Base-by-base conservation (phyloP, 2,888 invertebrate genomes). In the Leucophenga montana region DNA sequence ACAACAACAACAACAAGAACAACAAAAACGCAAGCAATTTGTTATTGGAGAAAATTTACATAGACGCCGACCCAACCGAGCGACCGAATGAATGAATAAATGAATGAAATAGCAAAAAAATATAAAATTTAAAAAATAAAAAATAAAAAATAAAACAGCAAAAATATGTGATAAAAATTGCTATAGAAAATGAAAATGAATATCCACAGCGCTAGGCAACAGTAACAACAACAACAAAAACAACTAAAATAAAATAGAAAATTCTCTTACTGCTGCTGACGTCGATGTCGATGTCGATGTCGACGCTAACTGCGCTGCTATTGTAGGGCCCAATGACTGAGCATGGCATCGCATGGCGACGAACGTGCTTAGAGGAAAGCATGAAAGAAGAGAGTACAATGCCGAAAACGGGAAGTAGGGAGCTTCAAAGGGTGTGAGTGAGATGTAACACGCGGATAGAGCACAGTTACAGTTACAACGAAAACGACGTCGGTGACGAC, bases 321-420 rank as follows among this genome's bases (percentile, higher is more conserved):
- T 57, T 62, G 71, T 68, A 53, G 50, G 59, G 53, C 62, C 31
- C 16, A 39, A 39, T 8, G 9, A 39, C 22, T 22, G 56, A 14
- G 56, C 56, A 59, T 27, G 57, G n/a, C 31, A 74, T n/a, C 75
- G 74, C 75, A 70, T 78, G 79, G 78, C 82, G 84, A 80, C 85
- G 82, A 84, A 82, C 80, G 84, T 82, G 82, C 82, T 79, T 83
- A 83, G 84, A 68, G 69, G 76, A 71, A 77, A 83, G 83, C 80
- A 81, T 83, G 44, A 13, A 62, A 39, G 39, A 13, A 39, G 16
- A 62, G 18, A 20, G 62, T 8, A 5, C 9, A 39, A 8, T 39
- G 81, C 83, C 79, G 20, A 62, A 61, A 61, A 61, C 14, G n/a
- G 59, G 53, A 50, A 22, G 39, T 11, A 54, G 70, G 48, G 39